Percentiles rank a stretch among this genome's conserved stretches.
phyloP scores from a whole-genome alignment of 2,113 vertebrate genomes.

The Orientallactaga bullata region DNA sequence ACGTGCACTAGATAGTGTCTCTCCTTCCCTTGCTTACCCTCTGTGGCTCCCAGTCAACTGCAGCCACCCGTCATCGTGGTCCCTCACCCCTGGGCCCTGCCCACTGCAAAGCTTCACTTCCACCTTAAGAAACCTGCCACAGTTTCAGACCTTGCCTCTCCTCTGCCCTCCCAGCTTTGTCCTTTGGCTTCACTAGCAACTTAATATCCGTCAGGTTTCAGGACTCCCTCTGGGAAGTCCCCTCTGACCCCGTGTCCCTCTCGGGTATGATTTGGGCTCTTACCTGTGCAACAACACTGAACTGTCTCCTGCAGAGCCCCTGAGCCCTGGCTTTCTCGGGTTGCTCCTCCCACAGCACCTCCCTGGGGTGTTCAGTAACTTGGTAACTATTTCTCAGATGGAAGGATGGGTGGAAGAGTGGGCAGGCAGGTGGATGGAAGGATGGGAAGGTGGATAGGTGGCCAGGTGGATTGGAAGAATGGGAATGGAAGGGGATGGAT shows the following conservation, averaged over 20 bases:
- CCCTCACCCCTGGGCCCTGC: background rate
- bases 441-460: no score
- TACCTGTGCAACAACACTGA: accelerated
- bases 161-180: background rate
- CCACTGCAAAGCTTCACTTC: background rate
- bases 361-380: background rate
- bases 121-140: background rate
- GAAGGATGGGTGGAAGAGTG: background rate
- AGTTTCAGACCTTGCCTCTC: background rate
- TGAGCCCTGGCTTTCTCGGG: background rate
- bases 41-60: background rate
- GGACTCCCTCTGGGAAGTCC: background rate
- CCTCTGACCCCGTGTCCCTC: background rate
- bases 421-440: background rate
- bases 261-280: background rate
- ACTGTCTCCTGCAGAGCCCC: background rate
- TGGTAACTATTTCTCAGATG: background rate
- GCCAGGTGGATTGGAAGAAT: background rate
- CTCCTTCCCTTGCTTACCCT: background rate
- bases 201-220: background rate
- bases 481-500: no score
- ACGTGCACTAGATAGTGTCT: accelerated
- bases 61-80: background rate
- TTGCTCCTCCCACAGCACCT: background rate
- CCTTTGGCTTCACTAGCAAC: background rate